Evolutionary conservation across 1,140 invertebrate species (phyloP), one percentile per base, ranked within the genome.

Genomic region (Andricus grossulariae): DNA sequence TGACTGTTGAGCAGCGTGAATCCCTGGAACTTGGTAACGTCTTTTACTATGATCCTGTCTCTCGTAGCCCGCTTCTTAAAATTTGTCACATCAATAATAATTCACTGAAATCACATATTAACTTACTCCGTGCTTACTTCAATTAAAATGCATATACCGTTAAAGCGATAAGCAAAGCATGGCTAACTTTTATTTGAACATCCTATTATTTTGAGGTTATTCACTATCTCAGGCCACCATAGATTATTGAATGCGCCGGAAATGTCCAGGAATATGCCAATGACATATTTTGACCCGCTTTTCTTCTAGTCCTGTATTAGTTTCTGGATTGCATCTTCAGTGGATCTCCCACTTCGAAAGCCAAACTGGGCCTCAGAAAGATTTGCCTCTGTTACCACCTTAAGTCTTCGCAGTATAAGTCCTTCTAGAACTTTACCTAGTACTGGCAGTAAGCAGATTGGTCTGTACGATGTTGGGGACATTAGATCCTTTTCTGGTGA

Each of bases 371-470:
- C 16, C 11, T 52, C 25, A 0, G 71, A 73, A 7, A 77, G 12
- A 11, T 70, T 74, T 0, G 12, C 18, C n/a, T 74, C 66, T 71
- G 73, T 72, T 0, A 45, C 60, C 19, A 8, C 1, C 13, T 71
- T 25, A 0, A 87, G 50, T 50, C 84, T 74, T 10, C 45, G 11
- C 0, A 79, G 60, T n/a, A 87, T 74, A 15, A 87, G 74, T n/a
- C 73, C 75, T 60, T 88, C 84, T 71, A 86, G 76, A 11, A 86
- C 52, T 79, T 88, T 88, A 0, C 85, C 80, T 71, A 86, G 25
- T 0, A 83, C 80, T 39, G 83, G 77, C 0, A 88, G 73, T 6
- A 88, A 71, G 15, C 84, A 82, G 12, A 87, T 88, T 0, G 85
- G 85, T 13, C 88, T 70, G 54, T 86, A 87, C 2, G 87, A 88